A percentile compares a stretch with the other conserved stretches of the same genome.
phyloP scores from a whole-genome alignment of 2,797 vertebrate genomes.

The Characodon lateralis region DNA sequence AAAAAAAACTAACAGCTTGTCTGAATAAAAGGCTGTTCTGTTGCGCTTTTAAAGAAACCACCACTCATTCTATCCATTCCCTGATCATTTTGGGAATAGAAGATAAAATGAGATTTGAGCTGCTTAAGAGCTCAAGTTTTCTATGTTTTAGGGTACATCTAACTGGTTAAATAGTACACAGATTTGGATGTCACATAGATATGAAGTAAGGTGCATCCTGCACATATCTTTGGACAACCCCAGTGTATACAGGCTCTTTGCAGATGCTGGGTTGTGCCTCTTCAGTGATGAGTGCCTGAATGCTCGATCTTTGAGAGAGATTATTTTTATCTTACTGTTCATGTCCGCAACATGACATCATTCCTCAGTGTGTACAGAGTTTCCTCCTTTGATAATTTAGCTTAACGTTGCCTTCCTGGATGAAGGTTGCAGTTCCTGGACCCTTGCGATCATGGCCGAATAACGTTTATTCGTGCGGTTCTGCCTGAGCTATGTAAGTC shows the following conservation, averaged over 20 bases:
- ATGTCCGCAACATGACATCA: not conserved
- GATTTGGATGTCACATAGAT: not conserved
- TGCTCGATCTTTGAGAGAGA: not conserved
- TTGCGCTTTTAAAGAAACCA: not conserved
- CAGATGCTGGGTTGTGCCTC: not conserved
- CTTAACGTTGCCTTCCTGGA: not conserved
- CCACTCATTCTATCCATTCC: too few relatives aligned
- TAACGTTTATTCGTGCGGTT: not conserved
- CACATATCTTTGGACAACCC: not conserved
- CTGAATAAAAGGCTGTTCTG: not conserved
- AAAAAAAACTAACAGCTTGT: not conserved
- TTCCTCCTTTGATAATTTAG: not conserved
- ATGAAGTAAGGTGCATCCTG: not conserved
- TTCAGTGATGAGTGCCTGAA: not conserved
- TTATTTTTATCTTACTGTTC: not conserved
- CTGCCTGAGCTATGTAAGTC: not conserved
- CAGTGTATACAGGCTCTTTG: not conserved
- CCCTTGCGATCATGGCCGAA: not conserved
- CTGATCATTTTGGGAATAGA: too few relatives aligned
- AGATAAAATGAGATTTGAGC: not conserved
- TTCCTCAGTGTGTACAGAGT: not conserved
- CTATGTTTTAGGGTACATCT: not conserved
- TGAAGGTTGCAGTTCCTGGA: not conserved
- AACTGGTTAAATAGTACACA: not conserved
- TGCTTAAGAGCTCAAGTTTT: not conserved